Percentiles rank a stretch among this genome's conserved stretches.
Conservation (phyloP, 2,888 invertebrate genomes). For the Leptopilina syphax region DNA sequence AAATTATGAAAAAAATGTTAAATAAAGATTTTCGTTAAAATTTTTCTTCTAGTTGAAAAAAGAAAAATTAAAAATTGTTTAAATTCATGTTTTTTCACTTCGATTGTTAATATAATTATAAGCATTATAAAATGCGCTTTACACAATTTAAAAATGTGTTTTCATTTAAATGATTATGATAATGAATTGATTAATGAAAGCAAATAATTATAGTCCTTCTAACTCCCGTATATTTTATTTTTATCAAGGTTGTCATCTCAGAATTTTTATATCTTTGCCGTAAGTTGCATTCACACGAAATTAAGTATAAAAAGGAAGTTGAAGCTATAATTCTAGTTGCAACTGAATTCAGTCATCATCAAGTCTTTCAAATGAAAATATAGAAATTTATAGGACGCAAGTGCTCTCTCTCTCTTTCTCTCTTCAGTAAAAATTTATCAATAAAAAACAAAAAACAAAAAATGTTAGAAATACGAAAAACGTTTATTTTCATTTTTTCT, state of each 20-base stretch:
- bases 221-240: not conserved
- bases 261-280: not conserved
- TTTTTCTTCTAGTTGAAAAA: no score
- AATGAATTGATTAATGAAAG: slow-evolving; percentile 12
- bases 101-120: no score
- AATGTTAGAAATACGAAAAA: not conserved
- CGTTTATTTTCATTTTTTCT: not conserved
- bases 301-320: slow-evolving; percentile 15
- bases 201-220: not conserved
- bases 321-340: not conserved
- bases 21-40: no score
- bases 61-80: no score
- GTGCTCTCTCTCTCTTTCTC: not conserved
- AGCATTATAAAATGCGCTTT: not conserved
- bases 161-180: slow-evolving; percentile 6
- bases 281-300: slow-evolving; percentile 8
- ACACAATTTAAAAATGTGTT: not conserved
- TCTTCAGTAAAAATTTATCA: not conserved
- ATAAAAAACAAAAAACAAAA: not conserved
- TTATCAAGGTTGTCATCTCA: slow-evolving; percentile 2
- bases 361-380: not conserved
- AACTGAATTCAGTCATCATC: not conserved
- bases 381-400: not conserved
- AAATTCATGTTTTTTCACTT: no score
- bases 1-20: no score